A percentile compares a stretch with the other conserved stretches of the same genome.
phyloP scores from a whole-genome alignment of 1,140 invertebrate genomes.

The Protaetia brevitarsis region DNA sequence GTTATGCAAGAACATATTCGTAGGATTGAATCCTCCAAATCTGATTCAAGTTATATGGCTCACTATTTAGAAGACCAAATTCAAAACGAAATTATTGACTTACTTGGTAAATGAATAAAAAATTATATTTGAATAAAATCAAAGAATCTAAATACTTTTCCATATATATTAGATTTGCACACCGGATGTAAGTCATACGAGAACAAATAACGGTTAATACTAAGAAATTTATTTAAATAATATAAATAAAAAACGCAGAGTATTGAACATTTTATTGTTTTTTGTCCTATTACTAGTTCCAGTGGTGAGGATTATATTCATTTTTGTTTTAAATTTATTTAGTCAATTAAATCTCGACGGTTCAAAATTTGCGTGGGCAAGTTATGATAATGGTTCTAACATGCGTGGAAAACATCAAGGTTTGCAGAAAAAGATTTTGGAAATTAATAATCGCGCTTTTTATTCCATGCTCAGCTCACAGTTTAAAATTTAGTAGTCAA shows the following conservation, averaged over 20 bases:
- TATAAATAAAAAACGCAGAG: background rate
- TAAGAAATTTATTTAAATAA: constrained; percentile 3
- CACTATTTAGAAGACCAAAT: constrained; percentile 35
- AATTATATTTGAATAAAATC: constrained; percentile 31
- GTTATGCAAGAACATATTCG: background rate
- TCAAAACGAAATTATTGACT: constrained; percentile 38
- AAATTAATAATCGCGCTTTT: constrained; percentile 26
- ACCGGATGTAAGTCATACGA: constrained; percentile 35
- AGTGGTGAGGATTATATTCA: background rate
- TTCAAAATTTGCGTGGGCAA: constrained; percentile 36
- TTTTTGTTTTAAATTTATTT: background rate
- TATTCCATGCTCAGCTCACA: constrained; percentile 31
- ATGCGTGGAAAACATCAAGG: constrained; percentile 35
- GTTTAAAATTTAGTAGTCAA: constrained; percentile 31
- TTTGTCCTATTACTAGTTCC: background rate
- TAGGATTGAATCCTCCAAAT: background rate
- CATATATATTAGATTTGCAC: constrained; percentile 41
- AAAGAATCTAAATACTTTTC: constrained; percentile 39
- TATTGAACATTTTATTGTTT: background rate
- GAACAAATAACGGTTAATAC: constrained; percentile 35
- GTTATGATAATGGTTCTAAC: constrained; percentile 43
- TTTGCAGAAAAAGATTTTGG: constrained; percentile 24
- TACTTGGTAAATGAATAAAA: constrained; percentile 31
- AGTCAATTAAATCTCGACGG: constrained; percentile 15
- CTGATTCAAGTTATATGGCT: constrained; percentile 24